Evolutionary conservation across 2,888 invertebrate genomes (phyloP).

Genomic region (Eulithis testata): DNA sequence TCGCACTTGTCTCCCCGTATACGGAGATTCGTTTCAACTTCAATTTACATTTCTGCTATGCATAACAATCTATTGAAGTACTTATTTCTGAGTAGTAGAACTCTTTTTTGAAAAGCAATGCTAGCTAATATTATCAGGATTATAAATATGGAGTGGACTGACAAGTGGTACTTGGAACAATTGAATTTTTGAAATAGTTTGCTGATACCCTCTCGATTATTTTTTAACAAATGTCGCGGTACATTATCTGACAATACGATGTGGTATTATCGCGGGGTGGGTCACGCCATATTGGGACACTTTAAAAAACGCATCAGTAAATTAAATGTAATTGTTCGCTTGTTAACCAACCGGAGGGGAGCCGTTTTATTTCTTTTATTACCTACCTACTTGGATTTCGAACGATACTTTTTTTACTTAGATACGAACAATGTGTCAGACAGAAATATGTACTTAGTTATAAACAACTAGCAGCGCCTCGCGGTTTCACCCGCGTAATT

Average conservation of each 20-base stretch:
- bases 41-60: slow-evolving; percentile 44
- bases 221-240: slow-evolving; percentile 83
- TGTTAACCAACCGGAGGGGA: slow-evolving; percentile 70
- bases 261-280: slow-evolving; percentile 61
- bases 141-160: slow-evolving; percentile 45
- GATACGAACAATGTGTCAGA: neutral
- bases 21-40: slow-evolving; percentile 45
- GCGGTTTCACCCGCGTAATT: too few relatives aligned
- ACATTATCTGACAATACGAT: slow-evolving; percentile 62
- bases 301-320: slow-evolving; percentile 81
- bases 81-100: slow-evolving; percentile 31
- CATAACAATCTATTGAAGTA: slow-evolving; percentile 27
- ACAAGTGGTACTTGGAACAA: slow-evolving; percentile 76
- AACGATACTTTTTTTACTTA: neutral
- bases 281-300: slow-evolving; percentile 71
- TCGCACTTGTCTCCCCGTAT: slow-evolving; percentile 53
- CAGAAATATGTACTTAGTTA: too few relatives aligned
- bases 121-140: slow-evolving; percentile 32
- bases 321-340: slow-evolving; percentile 85
- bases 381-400: slow-evolving; percentile 17
- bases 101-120: slow-evolving; percentile 21
- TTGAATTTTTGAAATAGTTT: slow-evolving; percentile 73
- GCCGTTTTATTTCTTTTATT: slow-evolving; percentile 43
- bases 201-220: slow-evolving; percentile 75
- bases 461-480: too few relatives aligned